These are phyloP conservation scores for Druon quercuslanigerum DNA, from an alignment of 1,140 invertebrate genomes.

Conservation along the genomic window DNA sequence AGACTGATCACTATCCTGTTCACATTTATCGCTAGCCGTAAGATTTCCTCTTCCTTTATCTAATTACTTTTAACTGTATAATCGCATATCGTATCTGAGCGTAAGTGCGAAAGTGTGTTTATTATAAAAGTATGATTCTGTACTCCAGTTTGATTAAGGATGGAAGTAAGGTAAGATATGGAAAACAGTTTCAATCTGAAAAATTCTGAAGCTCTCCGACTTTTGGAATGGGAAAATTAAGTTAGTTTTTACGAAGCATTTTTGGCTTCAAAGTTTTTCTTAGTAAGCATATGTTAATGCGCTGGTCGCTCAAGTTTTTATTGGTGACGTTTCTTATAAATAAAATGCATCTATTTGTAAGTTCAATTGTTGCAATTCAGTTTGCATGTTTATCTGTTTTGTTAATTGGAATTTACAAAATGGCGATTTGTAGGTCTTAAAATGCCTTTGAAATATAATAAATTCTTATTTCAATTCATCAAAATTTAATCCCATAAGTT, in stretches of 20 bases:
- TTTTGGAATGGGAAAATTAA: not conserved
- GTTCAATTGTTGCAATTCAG: too few species aligned
- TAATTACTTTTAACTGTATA: not conserved
- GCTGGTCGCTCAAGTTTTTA: constrained; percentile 23
- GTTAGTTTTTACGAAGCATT: not conserved
- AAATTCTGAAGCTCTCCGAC: not conserved
- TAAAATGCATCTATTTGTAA: not conserved
- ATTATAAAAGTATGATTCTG: constrained; percentile 22
- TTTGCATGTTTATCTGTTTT: too few species aligned
- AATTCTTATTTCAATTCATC: too few species aligned
- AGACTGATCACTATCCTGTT: not conserved
- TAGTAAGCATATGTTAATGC: not conserved
- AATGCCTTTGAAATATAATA: too few species aligned
- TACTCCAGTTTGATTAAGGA: not conserved
- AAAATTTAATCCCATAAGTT: too few species aligned
- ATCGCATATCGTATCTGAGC: not conserved
- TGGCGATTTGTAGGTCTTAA: too few species aligned
- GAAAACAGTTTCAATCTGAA: not conserved
- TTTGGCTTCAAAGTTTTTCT: constrained; percentile 14
- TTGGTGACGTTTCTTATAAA: not conserved
- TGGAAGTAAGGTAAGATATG: not conserved
- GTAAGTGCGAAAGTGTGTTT: not conserved
- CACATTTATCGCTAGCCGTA: constrained; percentile 1
- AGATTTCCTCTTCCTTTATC: constrained; percentile 21
- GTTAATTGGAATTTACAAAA: too few species aligned